A percentile compares a stretch with the other conserved stretches of the same genome.
These are phyloP conservation scores for Dolichotis patagonum DNA, from an alignment of 2,113 vertebrate species.

Conservation along the genomic window DNA sequence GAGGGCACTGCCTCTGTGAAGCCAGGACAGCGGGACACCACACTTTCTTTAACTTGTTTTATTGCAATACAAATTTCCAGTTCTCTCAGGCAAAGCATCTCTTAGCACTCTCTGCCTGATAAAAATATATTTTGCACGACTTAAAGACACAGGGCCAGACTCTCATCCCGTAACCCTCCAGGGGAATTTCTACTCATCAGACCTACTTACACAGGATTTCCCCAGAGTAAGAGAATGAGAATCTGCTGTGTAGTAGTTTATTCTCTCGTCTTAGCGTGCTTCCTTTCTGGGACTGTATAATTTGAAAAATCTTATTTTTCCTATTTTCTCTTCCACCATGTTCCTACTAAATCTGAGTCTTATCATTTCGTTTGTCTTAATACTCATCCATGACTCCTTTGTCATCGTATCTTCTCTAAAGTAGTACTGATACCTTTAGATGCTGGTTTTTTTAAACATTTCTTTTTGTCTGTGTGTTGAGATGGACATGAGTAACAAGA, in stretches of 20 bases:
- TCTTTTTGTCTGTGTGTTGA: background rate
- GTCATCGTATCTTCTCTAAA: background rate
- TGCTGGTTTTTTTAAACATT: background rate
- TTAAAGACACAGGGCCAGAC: background rate
- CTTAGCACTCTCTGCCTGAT: background rate
- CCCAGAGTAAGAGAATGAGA: constrained; percentile 10
- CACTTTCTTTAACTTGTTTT: background rate
- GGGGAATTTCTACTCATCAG: background rate
- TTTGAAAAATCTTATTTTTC: constrained; percentile 27
- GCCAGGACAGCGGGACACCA: background rate
- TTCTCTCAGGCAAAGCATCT: background rate
- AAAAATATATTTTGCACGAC: constrained; percentile 40
- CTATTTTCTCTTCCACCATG: constrained; percentile 34
- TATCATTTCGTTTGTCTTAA: background rate
- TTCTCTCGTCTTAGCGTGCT: background rate
- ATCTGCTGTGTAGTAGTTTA: background rate
- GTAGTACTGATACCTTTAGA: background rate
- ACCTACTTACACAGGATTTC: background rate
- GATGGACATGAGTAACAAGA: background rate
- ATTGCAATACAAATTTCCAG: background rate
- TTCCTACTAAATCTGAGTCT: background rate
- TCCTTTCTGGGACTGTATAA: background rate
- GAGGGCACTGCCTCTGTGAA: background rate
- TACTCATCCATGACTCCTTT: background rate
- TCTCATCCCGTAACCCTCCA: background rate